Evolutionary conservation across 1,140 invertebrate genomes (phyloP).

Genomic region (Zaprionus gabonicus): DNA sequence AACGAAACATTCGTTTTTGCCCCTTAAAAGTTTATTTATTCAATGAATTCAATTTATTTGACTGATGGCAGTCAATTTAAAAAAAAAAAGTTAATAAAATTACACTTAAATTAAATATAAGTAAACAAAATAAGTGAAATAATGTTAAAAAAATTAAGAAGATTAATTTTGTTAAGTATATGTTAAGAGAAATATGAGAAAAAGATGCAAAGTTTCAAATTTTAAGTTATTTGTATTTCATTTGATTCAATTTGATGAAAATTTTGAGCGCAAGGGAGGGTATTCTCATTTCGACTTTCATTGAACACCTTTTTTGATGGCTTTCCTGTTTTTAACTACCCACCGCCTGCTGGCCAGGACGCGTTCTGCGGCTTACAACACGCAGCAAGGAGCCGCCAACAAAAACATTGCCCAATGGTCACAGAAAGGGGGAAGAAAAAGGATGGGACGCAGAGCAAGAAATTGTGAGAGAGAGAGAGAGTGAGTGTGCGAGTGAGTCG

Average conservation of each 20-base stretch:
- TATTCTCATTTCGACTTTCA: background rate
- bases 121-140: background rate
- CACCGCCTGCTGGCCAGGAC: slow-evolving; percentile 71
- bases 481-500: background rate
- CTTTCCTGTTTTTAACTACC: slow-evolving; percentile 75
- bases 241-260: background rate
- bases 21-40: background rate
- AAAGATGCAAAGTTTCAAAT: too few species aligned
- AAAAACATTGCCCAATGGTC: slow-evolving; percentile 50
- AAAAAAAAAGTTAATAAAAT: background rate
- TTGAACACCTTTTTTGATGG: slow-evolving; percentile 31
- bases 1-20: background rate
- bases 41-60: background rate
- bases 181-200: too few species aligned
- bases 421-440: slow-evolving; percentile 25
- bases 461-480: background rate
- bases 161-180: too few species aligned
- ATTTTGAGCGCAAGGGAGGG: background rate
- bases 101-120: background rate
- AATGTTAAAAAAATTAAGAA: too few species aligned
- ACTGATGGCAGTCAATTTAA: background rate
- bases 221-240: background rate
- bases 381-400: slow-evolving; percentile 38
- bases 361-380: slow-evolving; percentile 69
- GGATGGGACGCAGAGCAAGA: background rate